Evolutionary conservation across 1,140 invertebrate genomes (phyloP).

Genomic region (Mamestra configurata): DNA sequence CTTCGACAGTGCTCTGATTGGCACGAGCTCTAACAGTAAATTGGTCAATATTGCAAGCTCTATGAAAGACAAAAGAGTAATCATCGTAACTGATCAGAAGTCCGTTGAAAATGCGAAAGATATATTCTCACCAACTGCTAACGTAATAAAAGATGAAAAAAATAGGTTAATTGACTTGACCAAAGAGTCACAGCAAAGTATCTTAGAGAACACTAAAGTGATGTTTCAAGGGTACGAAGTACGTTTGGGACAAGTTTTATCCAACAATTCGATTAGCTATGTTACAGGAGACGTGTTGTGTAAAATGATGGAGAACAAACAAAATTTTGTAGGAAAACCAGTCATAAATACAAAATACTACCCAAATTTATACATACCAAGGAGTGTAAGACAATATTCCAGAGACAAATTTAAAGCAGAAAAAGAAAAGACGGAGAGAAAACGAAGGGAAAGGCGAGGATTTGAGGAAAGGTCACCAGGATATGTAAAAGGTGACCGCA

Average conservation of each 20-base stretch:
- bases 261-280: neutral
- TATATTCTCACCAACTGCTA: neutral
- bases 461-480: too few species aligned
- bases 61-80: neutral
- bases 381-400: too few species aligned
- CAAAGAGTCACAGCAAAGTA: neutral
- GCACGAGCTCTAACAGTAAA: neutral
- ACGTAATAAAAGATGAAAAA: neutral
- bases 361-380: neutral
- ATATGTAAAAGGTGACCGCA: too few species aligned
- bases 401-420: too few species aligned
- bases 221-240: neutral
- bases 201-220: neutral
- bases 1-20: neutral
- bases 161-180: neutral
- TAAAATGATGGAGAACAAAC: neutral
- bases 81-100: neutral
- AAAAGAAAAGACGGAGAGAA: too few species aligned
- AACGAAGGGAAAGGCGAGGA: too few species aligned
- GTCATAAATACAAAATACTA: neutral
- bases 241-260: neutral
- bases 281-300: neutral
- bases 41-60: neutral
- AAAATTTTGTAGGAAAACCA: neutral
- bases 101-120: neutral